phyloP scores from a whole-genome alignment of 1,140 invertebrate genomes.

The Macrostomum lignano region DNA sequence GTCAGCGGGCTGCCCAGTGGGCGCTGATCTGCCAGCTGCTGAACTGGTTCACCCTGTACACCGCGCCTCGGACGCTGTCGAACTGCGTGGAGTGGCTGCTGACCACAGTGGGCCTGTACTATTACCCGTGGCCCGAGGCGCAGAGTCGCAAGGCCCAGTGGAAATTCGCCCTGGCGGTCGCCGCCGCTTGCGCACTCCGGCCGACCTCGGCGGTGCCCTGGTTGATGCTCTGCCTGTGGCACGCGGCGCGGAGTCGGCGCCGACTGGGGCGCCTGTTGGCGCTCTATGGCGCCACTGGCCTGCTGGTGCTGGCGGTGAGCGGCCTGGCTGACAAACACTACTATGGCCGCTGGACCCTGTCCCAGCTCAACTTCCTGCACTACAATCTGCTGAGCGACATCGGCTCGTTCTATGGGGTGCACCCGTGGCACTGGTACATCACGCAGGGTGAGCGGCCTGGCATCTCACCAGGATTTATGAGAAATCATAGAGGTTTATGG shows the following conservation, averaged over 20 bases:
- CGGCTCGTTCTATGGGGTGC: slow-evolving; percentile 47
- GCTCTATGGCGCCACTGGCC: too few species aligned
- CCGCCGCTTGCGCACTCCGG: too few species aligned
- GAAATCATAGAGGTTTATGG: too few species aligned
- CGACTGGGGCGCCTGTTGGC: too few species aligned
- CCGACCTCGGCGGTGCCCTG: too few species aligned
- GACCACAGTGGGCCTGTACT: slow-evolving; percentile 44
- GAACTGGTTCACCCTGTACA: slow-evolving; percentile 66
- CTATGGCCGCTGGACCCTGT: slow-evolving; percentile 42
- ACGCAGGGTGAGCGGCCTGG: too few species aligned
- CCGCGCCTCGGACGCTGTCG: slow-evolving; percentile 46
- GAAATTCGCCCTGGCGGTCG: too few species aligned
- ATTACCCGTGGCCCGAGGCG: too few species aligned
- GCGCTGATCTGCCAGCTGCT: slow-evolving; percentile 19
- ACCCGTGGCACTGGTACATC: slow-evolving; percentile 51
- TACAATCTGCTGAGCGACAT: slow-evolving; percentile 47
- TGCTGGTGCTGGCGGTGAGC: slow-evolving; percentile 31
- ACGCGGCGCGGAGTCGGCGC: too few species aligned
- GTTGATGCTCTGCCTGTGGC: too few species aligned
- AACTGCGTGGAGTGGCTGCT: slow-evolving; percentile 53
- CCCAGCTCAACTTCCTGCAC: slow-evolving; percentile 52
- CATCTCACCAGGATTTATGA: too few species aligned
- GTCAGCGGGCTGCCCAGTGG: slow-evolving; percentile 12
- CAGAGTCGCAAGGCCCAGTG: too few species aligned
- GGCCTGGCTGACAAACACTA: slow-evolving; percentile 40